A percentile compares a stretch with the other conserved stretches of the same genome.
These are phyloP conservation scores for Tragopan temminckii DNA, from an alignment of 2,797 vertebrate species.

Conservation along the genomic window DNA sequence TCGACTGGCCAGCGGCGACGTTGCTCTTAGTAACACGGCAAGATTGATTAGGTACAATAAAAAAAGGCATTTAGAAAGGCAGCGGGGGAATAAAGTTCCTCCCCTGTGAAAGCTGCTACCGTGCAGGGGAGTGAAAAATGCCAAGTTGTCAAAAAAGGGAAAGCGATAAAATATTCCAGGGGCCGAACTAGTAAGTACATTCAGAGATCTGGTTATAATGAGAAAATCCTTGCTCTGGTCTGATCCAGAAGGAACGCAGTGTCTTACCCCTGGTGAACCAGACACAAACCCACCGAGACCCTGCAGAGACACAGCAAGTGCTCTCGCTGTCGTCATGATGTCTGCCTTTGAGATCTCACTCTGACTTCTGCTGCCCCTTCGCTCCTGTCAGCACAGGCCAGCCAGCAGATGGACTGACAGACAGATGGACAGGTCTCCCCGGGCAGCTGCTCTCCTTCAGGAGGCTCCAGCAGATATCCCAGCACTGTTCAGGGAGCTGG, in stretches of 20 bases:
- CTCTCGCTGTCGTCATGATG: background rate
- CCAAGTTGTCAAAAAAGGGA: background rate
- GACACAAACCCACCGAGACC: background rate
- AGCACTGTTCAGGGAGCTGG: background rate
- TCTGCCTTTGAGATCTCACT: background rate
- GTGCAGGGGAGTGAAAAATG: background rate
- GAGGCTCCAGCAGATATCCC: background rate
- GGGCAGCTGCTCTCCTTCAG: background rate
- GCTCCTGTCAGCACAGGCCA: rapidly evolving
- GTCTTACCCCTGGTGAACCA: background rate
- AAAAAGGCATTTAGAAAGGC: background rate
- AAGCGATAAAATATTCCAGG: background rate
- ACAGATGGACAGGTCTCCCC: background rate
- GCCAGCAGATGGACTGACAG: background rate
- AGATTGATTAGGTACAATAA: slow-evolving; percentile 45
- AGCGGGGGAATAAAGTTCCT: slow-evolving; percentile 22
- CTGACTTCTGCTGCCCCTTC: background rate
- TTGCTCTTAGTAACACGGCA: slow-evolving; percentile 48
- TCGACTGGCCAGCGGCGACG: background rate
- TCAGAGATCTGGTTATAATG: background rate
- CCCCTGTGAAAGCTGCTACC: background rate
- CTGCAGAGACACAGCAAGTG: background rate
- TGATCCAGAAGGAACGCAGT: background rate
- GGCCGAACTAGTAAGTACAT: background rate
- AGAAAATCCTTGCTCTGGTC: background rate